A percentile compares a stretch with the other conserved stretches of the same genome.
Evolutionary conservation across 2,113 vertebrate genomes (phyloP).

Genomic region (Prunella fulvescens): DNA sequence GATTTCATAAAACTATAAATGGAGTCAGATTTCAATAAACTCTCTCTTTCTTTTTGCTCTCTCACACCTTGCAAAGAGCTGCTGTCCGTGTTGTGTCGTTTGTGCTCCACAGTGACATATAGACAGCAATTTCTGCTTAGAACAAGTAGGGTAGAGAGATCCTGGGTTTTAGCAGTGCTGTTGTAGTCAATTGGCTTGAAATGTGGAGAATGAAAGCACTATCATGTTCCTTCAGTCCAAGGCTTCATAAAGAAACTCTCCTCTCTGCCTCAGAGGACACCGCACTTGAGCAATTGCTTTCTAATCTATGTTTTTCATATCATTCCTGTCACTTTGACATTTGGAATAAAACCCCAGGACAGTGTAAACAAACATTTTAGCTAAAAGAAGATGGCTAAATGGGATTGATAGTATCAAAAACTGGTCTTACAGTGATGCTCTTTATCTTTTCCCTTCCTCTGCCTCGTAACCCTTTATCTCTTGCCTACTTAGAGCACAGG

Average conservation of each 20-base stretch:
- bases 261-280: background rate
- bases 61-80: too few relatives aligned
- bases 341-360: background rate
- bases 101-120: too few relatives aligned
- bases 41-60: too few relatives aligned
- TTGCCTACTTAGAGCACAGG: background rate
- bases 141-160: background rate
- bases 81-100: too few relatives aligned
- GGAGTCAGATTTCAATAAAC: too few relatives aligned
- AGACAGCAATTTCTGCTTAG: background rate
- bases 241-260: background rate
- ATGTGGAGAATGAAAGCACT: background rate
- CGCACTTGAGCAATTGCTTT: slow-evolving; percentile 4
- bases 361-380: slow-evolving; percentile 31
- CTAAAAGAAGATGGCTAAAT: slow-evolving; percentile 15
- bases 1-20: too few relatives aligned
- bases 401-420: slow-evolving; percentile 29
- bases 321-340: slow-evolving; percentile 5
- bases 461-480: slow-evolving; percentile 24
- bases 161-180: background rate
- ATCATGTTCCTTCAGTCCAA: background rate
- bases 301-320: slow-evolving; percentile 27
- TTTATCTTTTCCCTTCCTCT: slow-evolving; percentile 26
- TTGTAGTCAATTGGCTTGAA: background rate
- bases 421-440: background rate